Conservation (phyloP, 2,113 vertebrate genomes). For the Passer domesticus region DNA sequence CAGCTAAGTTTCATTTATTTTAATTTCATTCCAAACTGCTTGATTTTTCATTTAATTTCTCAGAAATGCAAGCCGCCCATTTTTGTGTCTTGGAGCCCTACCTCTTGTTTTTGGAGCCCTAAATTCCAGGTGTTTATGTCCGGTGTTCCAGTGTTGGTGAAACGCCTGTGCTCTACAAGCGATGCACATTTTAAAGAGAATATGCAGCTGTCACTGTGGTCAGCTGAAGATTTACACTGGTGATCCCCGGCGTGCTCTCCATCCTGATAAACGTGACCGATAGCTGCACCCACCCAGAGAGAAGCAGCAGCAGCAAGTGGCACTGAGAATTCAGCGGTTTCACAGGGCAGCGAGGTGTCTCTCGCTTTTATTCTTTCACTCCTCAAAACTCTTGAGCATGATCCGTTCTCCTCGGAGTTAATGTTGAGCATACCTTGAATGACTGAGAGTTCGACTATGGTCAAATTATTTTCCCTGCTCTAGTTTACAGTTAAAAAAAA, state of each 20-base stretch:
- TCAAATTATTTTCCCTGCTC: background rate
- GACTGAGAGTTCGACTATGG: background rate
- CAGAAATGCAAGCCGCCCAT: background rate
- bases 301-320: background rate
- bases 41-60: background rate
- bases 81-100: background rate
- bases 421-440: background rate
- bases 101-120: background rate
- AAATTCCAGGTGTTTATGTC: background rate
- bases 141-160: background rate
- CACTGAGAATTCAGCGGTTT: background rate
- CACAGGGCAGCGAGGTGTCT: background rate
- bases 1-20: background rate
- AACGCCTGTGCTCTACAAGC: background rate
- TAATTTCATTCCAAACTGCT: background rate
- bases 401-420: background rate
- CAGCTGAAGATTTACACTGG: background rate
- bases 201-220: background rate
- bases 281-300: background rate
- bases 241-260: background rate
- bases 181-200: background rate
- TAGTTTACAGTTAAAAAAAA: background rate
- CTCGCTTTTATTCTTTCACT: background rate
- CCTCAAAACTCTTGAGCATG: background rate
- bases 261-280: background rate